phyloP scores from a whole-genome alignment of 2,888 invertebrate species.

The Julus scandinavius region DNA sequence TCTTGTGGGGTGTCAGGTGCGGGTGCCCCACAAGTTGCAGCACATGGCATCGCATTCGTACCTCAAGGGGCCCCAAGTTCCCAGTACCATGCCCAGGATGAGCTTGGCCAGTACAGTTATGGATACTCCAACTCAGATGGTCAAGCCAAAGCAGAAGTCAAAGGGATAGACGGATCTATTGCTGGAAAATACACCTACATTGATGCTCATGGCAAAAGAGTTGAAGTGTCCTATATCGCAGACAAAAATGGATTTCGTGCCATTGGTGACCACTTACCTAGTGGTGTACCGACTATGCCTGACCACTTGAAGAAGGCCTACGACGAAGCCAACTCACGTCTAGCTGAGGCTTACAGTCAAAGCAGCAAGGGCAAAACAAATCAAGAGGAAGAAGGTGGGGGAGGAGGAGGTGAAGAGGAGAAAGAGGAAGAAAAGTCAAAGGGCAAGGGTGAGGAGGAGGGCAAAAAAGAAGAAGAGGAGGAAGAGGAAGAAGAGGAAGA shows the following conservation, averaged over 20 bases:
- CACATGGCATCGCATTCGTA: slow-evolving; percentile 20
- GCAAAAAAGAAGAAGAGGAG: slow-evolving; percentile 46
- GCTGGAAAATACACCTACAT: slow-evolving; percentile 55
- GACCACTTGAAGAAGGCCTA: slow-evolving; percentile 53
- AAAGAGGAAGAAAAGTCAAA: slow-evolving; percentile 35
- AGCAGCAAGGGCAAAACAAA: neutral
- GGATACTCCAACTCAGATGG: slow-evolving; percentile 54
- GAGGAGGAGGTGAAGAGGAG: slow-evolving; percentile 45
- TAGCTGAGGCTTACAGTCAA: slow-evolving; percentile 49
- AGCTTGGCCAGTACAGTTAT: slow-evolving; percentile 54
- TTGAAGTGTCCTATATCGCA: slow-evolving; percentile 54
- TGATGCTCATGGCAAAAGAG: slow-evolving; percentile 51
- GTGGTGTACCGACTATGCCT: slow-evolving; percentile 48
- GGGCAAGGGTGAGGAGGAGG: slow-evolving; percentile 29
- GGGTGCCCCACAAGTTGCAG: slow-evolving; percentile 16
- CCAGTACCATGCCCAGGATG: slow-evolving; percentile 56
- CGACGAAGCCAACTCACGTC: slow-evolving; percentile 50
- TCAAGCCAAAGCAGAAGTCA: slow-evolving; percentile 55
- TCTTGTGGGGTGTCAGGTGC: neutral
- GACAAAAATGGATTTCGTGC: slow-evolving; percentile 52
- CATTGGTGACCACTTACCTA: slow-evolving; percentile 52
- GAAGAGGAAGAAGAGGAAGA: slow-evolving; percentile 38
- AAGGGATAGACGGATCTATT: slow-evolving; percentile 53
- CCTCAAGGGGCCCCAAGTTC: slow-evolving; percentile 49
- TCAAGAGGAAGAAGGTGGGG: neutral